Evolutionary conservation across 2,888 invertebrate genomes (phyloP).

Genomic region (Nemotelus pantherinus): DNA sequence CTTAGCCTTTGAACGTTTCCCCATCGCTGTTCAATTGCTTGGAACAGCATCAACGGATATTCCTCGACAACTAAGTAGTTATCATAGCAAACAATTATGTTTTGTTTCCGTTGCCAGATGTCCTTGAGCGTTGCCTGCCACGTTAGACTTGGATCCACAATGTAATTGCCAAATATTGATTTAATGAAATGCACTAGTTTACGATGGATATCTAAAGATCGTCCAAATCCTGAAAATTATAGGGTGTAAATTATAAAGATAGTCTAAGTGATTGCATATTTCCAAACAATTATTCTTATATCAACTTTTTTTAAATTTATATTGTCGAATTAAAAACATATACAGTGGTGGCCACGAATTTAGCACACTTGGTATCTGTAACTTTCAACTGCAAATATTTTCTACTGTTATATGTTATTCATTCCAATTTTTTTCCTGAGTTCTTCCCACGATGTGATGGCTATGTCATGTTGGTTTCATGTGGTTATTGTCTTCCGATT

Average conservation of each 20-base stretch:
- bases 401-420: no score
- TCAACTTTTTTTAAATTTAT: no score
- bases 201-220: slow-evolving; percentile 65
- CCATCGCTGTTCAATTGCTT: slow-evolving; percentile 73
- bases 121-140: slow-evolving; percentile 66
- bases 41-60: slow-evolving; percentile 66
- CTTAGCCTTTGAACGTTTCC: slow-evolving; percentile 70
- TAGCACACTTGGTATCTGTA: no score
- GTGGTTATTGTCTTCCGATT: no score
- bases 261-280: no score
- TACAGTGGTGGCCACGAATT: no score
- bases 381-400: no score
- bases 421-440: no score
- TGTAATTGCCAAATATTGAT: slow-evolving; percentile 67
- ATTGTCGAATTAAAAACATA: no score
- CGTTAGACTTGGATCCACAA: slow-evolving; percentile 66
- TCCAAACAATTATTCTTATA: no score
- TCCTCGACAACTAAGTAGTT: slow-evolving; percentile 61
- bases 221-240: slow-evolving; percentile 34
- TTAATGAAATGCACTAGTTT: slow-evolving; percentile 67
- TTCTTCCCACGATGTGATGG: no score
- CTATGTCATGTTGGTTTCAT: no score
- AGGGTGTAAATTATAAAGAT: not conserved
- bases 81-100: slow-evolving; percentile 68
- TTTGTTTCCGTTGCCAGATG: slow-evolving; percentile 66